phyloP scores from a whole-genome alignment of 2,113 vertebrate species.

The Heterocephalus glaber region DNA sequence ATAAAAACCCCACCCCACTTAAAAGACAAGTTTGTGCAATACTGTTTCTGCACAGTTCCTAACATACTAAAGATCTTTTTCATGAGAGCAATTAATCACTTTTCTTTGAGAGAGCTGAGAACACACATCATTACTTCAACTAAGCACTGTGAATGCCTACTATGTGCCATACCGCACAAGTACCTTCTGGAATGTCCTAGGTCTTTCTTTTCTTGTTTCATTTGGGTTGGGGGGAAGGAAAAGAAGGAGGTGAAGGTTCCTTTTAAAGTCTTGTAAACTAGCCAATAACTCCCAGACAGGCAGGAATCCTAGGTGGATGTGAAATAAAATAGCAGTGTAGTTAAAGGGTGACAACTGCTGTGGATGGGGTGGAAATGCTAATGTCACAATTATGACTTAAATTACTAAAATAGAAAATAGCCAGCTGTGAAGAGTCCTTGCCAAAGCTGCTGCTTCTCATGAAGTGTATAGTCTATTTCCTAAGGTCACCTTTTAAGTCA shows the following conservation, averaged over 20 bases:
- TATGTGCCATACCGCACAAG: accelerated
- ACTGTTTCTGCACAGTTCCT: background rate
- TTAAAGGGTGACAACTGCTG: background rate
- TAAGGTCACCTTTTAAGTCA: background rate
- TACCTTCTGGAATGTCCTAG: background rate
- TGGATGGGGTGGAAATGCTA: background rate
- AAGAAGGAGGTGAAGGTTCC: background rate
- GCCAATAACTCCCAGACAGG: background rate
- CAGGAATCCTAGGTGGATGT: background rate
- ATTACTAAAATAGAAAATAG: background rate
- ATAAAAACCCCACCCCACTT: background rate
- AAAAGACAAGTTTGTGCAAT: background rate
- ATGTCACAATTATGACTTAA: background rate
- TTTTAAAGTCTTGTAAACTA: background rate
- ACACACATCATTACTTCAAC: background rate
- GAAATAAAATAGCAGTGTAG: background rate
- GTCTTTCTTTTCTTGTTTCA: background rate
- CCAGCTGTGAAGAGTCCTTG: background rate
- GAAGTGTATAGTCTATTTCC: background rate
- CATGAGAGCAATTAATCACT: background rate
- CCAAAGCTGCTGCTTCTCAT: background rate
- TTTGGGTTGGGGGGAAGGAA: background rate
- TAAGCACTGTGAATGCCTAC: background rate
- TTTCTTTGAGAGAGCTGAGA: background rate
- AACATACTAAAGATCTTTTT: background rate